These are phyloP conservation scores for Melinopterus prodromus DNA, from an alignment of 2,888 invertebrate genomes.

Conservation along the genomic window DNA sequence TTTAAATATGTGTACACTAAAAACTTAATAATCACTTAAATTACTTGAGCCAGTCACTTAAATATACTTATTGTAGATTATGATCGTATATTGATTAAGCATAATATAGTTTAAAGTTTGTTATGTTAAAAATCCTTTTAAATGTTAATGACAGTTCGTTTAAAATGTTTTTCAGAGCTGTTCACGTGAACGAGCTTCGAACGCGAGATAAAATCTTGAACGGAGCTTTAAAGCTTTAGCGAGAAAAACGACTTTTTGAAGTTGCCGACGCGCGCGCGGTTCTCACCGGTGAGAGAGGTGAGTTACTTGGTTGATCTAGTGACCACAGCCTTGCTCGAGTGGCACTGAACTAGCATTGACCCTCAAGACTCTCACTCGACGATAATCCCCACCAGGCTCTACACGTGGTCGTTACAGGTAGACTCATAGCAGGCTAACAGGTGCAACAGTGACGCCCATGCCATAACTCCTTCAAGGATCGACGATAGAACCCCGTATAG, in stretches of 20 bases:
- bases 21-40: slow-evolving; percentile 14
- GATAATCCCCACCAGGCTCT: slow-evolving; percentile 54
- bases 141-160: not conserved
- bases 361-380: slow-evolving; percentile 57
- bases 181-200: not conserved
- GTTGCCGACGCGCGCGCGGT: slow-evolving; percentile 45
- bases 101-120: not conserved
- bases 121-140: not conserved
- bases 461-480: slow-evolving; percentile 31
- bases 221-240: not conserved
- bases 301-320: slow-evolving; percentile 51
- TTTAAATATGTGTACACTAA: slow-evolving; percentile 14
- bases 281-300: slow-evolving; percentile 28
- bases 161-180: not conserved
- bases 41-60: not conserved
- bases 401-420: slow-evolving; percentile 55
- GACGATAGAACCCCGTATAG: slow-evolving; percentile 12
- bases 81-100: not conserved
- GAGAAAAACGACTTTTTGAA: not conserved
- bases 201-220: too few relatives aligned
- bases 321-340: slow-evolving; percentile 61
- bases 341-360: slow-evolving; percentile 63
- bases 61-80: not conserved
- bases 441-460: slow-evolving; percentile 41
- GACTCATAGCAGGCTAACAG: slow-evolving; percentile 45